Evolutionary conservation across 2,888 invertebrate species (phyloP).

Genomic region (Cremastinae sp.): DNA sequence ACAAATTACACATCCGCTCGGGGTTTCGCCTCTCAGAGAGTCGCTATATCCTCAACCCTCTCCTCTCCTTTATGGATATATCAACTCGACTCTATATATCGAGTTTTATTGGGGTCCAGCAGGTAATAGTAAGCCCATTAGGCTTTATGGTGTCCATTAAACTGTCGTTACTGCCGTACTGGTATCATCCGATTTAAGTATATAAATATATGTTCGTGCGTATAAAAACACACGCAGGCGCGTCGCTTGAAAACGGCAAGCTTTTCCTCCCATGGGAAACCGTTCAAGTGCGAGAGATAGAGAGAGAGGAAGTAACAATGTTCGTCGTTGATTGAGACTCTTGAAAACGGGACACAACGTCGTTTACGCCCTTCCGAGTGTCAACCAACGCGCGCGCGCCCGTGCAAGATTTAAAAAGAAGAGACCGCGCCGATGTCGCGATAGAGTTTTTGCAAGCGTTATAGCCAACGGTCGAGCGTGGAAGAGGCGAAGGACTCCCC

Average conservation of each 20-base stretch:
- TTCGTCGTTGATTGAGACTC: too few relatives aligned
- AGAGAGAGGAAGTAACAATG: too few relatives aligned
- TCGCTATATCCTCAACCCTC: conserved; percentile 7
- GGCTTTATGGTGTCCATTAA: conserved; percentile 61
- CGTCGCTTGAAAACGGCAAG: conserved; percentile 6
- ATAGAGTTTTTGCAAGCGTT: conserved; percentile 10
- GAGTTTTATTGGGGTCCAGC: conserved; percentile 59
- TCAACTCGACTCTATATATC: conserved; percentile 34
- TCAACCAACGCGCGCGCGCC: background rate
- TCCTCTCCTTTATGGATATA: conserved; percentile 22
- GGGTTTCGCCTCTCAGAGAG: conserved; percentile 1
- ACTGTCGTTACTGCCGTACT: conserved; percentile 54
- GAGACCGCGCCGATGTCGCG: conserved; percentile 10
- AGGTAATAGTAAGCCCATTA: conserved; percentile 60
- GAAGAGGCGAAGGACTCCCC: conserved; percentile 31
- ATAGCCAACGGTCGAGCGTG: background rate
- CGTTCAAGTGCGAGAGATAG: background rate
- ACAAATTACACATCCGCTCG: conserved; percentile 5
- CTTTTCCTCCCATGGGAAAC: conserved; percentile 29
- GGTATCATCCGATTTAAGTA: background rate
- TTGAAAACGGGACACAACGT: too few relatives aligned
- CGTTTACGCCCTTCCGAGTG: background rate
- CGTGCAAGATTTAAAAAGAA: background rate
- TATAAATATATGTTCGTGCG: background rate
- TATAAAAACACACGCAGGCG: background rate